Evolutionary conservation across 2,888 invertebrate genomes (phyloP), one percentile per base, ranked within the genome.

Genomic region (Troides oblongomaculatus): DNA sequence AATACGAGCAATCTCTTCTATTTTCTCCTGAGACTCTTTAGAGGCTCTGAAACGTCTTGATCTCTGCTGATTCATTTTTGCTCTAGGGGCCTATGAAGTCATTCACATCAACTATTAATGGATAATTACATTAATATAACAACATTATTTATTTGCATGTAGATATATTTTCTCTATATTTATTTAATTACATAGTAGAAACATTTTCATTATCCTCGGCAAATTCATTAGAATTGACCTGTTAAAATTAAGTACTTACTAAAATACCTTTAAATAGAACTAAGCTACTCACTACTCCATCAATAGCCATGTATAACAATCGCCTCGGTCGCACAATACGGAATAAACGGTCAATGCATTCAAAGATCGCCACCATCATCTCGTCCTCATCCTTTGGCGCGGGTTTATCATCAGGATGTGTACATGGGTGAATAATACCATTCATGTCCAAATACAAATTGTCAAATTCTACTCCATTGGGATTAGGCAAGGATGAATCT

Each of bases 361-460:
- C 99, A 86, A 99, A 99, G 82, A 99, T 99, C 62, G 98, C 97
- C 63, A 98, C 94, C 99, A 99, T 99, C 99, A 99, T 99, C 93
- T 99, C 99, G 82, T 99, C 99, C 87, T 99, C 99, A 92, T 98
- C 97, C 88, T 97, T 97, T 0, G 99, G 99, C 0, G 99, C 96
- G 2, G 99, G 98, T 72, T 97, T 97, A 86, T 99, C 97, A 88
- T 99, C 99, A 0, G 99, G 99, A 94, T 99, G 99, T 12, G 99
- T 99, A 85, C 99, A 99, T 0, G 99, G 99, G 93, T 99, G 99
- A 79, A 99, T 99, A 76, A 99, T 99, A 0, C 99, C 99, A 85
- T 99, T 99, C 99, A 99, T 99, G 83, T 99, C 99, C 82, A 99
- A 92, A 86, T 99, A 99, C 10, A 99, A 92, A 89, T 99, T 99